Evolutionary conservation across 2,113 vertebrate species (phyloP), one percentile per base, ranked within the genome.

Genomic region (Podiceps cristatus): DNA sequence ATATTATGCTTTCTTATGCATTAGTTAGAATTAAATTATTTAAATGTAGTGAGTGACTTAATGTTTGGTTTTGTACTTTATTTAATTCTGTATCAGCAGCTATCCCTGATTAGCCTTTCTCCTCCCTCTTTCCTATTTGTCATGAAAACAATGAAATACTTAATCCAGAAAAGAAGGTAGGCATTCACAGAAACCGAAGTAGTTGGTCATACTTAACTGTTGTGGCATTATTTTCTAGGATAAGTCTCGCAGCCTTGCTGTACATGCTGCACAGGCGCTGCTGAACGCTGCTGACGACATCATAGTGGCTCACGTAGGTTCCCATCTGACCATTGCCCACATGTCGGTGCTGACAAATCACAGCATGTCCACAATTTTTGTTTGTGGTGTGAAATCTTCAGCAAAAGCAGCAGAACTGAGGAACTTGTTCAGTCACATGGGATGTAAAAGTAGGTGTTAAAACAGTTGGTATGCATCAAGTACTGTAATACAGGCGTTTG

Each of bases 161-260:
- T 63, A 18, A 31, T 55, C 83, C 47, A 67, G 52, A 71, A 49
- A 68, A 60, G 42, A 69, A 73, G 13, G 22, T 31, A 80, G 58
- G 11, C 77, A 72, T 44, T 72, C 37, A 35, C 1, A 74, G 72
- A 52, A 78, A 37, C 13, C 6, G 31, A 44, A 59, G 11, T 2
- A 83, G 8, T 33, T 73, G 59, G 16, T 37, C 2, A 5, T 77
- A 58, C 31, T 49, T 93, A 81, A 79, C 73, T 88, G 67, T 88
- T 92, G 13, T 79, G 9, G 60, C 29, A 7, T 92, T 96, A 33
- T 97, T 92, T 96, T 79, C 6, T 42, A 99, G 99, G 99, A 99
- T 90, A 99, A 99, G 95, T 98, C 98, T 60, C 99, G 99, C 96
- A 99, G 98, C 89, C 96, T 99, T 8, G 99, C 99, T 62, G 99